Evolutionary conservation across 2,888 invertebrate genomes (phyloP).

Genomic region (Drosophila tripunctata): DNA sequence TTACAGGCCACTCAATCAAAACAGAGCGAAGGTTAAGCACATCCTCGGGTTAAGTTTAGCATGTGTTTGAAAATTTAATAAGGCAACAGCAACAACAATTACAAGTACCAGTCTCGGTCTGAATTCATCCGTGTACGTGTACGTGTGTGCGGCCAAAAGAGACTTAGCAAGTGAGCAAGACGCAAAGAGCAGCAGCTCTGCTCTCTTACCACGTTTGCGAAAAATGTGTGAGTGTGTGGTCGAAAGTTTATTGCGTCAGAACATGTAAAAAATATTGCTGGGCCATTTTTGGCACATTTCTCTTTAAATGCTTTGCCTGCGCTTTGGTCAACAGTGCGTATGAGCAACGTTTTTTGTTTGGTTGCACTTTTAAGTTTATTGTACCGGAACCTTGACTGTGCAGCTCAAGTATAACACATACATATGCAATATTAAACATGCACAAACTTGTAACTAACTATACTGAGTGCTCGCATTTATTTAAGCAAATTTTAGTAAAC

Average conservation of each 20-base stretch:
- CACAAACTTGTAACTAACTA: slow-evolving; percentile 2
- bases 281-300: slow-evolving; percentile 33
- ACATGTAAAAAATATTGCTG: slow-evolving; percentile 25
- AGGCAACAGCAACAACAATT: slow-evolving; percentile 41
- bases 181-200: neutral
- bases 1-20: slow-evolving; percentile 73
- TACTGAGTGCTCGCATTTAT: slow-evolving; percentile 41
- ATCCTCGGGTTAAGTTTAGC: slow-evolving; percentile 77
- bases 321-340: slow-evolving; percentile 65
- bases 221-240: slow-evolving; percentile 4
- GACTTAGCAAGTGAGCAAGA: neutral
- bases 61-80: slow-evolving; percentile 78
- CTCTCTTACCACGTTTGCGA: slow-evolving; percentile 25
- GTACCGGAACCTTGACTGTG: slow-evolving; percentile 42
- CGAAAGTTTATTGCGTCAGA: slow-evolving; percentile 28
- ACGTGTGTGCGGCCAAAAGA: slow-evolving; percentile 38
- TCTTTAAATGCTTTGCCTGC: slow-evolving; percentile 52
- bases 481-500: slow-evolving; percentile 55
- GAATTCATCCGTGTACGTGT: neutral
- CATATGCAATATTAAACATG: slow-evolving; percentile 5
- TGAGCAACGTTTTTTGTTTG: slow-evolving; percentile 47
- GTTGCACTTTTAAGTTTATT: slow-evolving; percentile 33
- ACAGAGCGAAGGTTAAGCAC: slow-evolving; percentile 76
- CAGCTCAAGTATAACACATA: slow-evolving; percentile 6
- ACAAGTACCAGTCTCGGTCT: slow-evolving; percentile 5